Evolutionary conservation across 2,113 vertebrate genomes (phyloP).

Genomic region (Tretioscincus oriximinensis): DNA sequence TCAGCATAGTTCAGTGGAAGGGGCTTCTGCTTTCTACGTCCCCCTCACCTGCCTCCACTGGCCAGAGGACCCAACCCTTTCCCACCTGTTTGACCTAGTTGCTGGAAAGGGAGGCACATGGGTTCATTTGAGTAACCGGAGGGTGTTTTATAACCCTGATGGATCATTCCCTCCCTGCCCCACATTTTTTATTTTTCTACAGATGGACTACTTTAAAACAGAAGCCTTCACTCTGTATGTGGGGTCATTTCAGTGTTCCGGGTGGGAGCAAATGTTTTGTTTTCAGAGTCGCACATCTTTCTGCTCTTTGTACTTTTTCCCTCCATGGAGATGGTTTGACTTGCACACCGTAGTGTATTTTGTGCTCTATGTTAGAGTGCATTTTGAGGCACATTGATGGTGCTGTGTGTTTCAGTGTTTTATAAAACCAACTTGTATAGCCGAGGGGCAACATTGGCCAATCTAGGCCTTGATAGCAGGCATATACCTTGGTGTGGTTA

Average conservation of each 20-base stretch:
- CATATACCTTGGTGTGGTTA: constrained; percentile 25
- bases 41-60: neutral
- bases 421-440: constrained; percentile 53
- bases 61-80: constrained; percentile 43
- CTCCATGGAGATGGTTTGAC: constrained; percentile 64
- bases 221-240: constrained; percentile 42
- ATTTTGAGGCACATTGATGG: constrained; percentile 83
- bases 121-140: constrained; percentile 40
- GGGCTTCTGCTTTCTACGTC: too few species aligned
- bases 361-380: constrained; percentile 99
- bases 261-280: constrained; percentile 48
- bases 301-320: constrained; percentile 58
- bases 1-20: too few species aligned
- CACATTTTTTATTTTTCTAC: constrained; percentile 42
- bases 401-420: constrained; percentile 80
- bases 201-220: constrained; percentile 39
- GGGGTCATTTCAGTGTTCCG: constrained; percentile 32
- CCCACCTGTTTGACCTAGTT: constrained; percentile 32
- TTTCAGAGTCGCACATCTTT: constrained; percentile 41
- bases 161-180: constrained; percentile 24
- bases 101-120: constrained; percentile 52
- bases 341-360: constrained; percentile 73
- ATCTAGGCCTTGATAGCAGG: constrained; percentile 47
- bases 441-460: constrained; percentile 39
- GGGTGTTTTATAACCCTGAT: constrained; percentile 2